Evolutionary conservation across 1,140 invertebrate genomes (phyloP).

Genomic region (Berghia stephanieae): DNA sequence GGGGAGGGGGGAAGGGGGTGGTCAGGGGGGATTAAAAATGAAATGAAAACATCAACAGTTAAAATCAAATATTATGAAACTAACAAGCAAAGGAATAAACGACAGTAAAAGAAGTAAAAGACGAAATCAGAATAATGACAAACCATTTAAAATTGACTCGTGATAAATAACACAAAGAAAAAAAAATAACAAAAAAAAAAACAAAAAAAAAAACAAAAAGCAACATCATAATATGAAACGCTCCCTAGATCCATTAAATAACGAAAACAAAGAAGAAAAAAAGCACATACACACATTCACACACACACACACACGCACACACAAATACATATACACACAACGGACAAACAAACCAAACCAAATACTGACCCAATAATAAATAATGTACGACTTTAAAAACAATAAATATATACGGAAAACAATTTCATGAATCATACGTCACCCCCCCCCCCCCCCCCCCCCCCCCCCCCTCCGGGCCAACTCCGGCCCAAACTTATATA

Average conservation of each 20-base stretch:
- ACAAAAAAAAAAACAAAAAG: slow-evolving; percentile 30
- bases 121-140: neutral
- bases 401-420: no score
- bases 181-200: slow-evolving; percentile 18
- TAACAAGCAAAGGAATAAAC: neutral
- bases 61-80: no score
- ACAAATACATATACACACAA: no score
- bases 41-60: neutral
- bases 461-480: no score
- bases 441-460: no score
- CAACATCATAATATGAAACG: slow-evolving; percentile 16
- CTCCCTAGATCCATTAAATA: neutral
- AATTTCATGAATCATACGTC: no score
- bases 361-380: no score
- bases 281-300: neutral
- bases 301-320: no score
- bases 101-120: neutral
- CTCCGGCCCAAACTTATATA: no score
- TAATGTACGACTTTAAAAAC: no score
- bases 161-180: neutral
- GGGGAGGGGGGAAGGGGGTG: neutral
- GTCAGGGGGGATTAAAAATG: neutral
- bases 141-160: neutral
- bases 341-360: no score
- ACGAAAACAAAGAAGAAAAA: neutral